Evolutionary conservation across 2,797 vertebrate species (phyloP).

Genomic region (Periophthalmus magnuspinnatus): DNA sequence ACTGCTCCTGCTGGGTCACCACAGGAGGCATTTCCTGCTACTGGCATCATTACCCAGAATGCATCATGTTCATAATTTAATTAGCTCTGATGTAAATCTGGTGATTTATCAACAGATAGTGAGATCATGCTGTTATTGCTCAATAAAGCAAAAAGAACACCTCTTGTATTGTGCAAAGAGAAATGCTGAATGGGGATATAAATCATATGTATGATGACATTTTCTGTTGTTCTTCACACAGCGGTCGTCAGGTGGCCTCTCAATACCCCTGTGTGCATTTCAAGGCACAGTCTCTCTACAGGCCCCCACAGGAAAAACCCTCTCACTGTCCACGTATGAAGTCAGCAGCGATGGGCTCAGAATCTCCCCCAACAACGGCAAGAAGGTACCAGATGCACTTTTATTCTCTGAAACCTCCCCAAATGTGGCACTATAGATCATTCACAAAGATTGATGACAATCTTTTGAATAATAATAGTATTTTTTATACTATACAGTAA

Average conservation of each 20-base stretch:
- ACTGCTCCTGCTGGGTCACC: constrained; percentile 13
- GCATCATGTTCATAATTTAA: background rate
- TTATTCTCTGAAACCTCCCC: too few species aligned
- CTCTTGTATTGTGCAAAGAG: background rate
- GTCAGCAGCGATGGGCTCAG: constrained; percentile 93
- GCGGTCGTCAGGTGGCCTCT: constrained; percentile 84
- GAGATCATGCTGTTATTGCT: background rate
- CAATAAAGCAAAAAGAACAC: background rate
- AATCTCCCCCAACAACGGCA: constrained; percentile 82
- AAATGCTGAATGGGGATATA: background rate
- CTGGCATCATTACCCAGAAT: constrained; percentile 22
- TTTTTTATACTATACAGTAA: too few species aligned
- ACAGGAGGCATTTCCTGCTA: constrained; percentile 18
- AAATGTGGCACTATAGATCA: background rate
- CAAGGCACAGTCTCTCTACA: constrained; percentile 96
- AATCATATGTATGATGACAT: background rate
- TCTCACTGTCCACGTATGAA: constrained; percentile 96
- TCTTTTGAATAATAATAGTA: too few species aligned
- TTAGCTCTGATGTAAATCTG: constrained; percentile 1
- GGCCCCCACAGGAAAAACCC: constrained; percentile 91
- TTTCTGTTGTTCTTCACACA: constrained; percentile 56
- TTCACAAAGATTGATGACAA: background rate
- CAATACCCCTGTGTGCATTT: constrained; percentile 92
- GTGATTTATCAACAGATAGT: background rate
- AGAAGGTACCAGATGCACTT: constrained; percentile 70